Evolutionary conservation across 2,113 vertebrate genomes (phyloP).

Genomic region (Verasper variegatus): DNA sequence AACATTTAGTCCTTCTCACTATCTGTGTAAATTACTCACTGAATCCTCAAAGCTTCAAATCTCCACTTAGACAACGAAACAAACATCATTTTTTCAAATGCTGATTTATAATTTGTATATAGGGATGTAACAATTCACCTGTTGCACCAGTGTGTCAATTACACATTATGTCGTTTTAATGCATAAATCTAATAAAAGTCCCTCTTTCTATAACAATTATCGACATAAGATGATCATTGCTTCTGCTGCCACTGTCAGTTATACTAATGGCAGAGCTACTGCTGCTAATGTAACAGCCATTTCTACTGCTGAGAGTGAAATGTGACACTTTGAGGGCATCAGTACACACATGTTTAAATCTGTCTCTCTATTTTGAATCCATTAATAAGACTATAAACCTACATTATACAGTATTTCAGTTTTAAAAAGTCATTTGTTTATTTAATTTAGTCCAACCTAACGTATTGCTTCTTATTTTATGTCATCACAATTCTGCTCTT

Average conservation of each 20-base stretch:
- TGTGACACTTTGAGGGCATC: neutral
- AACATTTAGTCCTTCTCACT: neutral
- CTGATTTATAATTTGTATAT: no score
- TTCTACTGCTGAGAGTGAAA: neutral
- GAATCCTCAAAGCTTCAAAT: neutral
- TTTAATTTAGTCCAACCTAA: no score
- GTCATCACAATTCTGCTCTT: neutral
- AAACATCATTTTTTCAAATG: no score
- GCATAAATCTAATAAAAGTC: neutral
- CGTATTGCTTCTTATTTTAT: neutral
- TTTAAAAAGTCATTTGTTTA: no score
- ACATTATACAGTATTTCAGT: no score
- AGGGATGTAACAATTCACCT: conserved; percentile 2
- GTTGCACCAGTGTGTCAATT: conserved; percentile 10
- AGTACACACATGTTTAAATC: neutral
- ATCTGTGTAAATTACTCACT: neutral
- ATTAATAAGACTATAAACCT: no score
- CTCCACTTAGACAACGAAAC: neutral
- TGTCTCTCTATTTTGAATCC: no score
- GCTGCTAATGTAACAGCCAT: neutral
- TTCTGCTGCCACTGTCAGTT: neutral
- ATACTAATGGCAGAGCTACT: neutral
- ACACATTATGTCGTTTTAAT: neutral
- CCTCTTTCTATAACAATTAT: neutral
- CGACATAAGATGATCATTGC: neutral